A percentile compares a stretch with the other conserved stretches of the same genome.
These are phyloP conservation scores for Sphinx pinastri DNA, from an alignment of 2,888 invertebrate genomes.

Conservation along the genomic window DNA sequence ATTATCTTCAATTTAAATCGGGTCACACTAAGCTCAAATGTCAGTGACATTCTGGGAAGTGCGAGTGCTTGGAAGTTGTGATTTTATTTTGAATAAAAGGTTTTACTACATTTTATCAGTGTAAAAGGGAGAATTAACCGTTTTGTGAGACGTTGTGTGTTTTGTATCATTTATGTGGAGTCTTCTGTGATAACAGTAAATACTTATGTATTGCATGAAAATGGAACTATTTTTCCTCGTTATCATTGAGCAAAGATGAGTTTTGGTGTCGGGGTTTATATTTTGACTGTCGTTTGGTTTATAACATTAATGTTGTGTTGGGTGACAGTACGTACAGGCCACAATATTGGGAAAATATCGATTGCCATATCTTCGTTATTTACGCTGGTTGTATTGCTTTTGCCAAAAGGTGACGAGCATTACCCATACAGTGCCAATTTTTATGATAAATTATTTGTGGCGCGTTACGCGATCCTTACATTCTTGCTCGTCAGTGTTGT, in stretches of 20 bases:
- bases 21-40: not conserved
- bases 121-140: constrained; percentile 47
- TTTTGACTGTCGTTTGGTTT: constrained; percentile 86
- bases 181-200: constrained; percentile 51
- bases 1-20: too few relatives aligned
- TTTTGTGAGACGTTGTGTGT: constrained; percentile 44
- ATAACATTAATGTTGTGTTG: constrained; percentile 85
- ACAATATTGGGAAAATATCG: constrained; percentile 85
- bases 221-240: constrained; percentile 42
- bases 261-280: constrained; percentile 87
- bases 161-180: constrained; percentile 48
- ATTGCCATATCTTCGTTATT: constrained; percentile 80
- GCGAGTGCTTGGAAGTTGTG: constrained; percentile 40
- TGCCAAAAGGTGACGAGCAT: constrained; percentile 82
- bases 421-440: constrained; percentile 73
- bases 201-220: constrained; percentile 52
- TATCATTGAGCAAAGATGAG: constrained; percentile 53
- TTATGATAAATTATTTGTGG: constrained; percentile 67
- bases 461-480: constrained; percentile 58
- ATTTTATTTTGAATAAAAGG: constrained; percentile 40
- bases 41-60: not conserved
- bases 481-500: constrained; percentile 59
- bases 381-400: constrained; percentile 83
- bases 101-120: constrained; percentile 47
- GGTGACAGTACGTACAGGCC: constrained; percentile 86